These are phyloP conservation scores for Piscicola geometra DNA, from an alignment of 2,888 invertebrate genomes.

Conservation along the genomic window DNA sequence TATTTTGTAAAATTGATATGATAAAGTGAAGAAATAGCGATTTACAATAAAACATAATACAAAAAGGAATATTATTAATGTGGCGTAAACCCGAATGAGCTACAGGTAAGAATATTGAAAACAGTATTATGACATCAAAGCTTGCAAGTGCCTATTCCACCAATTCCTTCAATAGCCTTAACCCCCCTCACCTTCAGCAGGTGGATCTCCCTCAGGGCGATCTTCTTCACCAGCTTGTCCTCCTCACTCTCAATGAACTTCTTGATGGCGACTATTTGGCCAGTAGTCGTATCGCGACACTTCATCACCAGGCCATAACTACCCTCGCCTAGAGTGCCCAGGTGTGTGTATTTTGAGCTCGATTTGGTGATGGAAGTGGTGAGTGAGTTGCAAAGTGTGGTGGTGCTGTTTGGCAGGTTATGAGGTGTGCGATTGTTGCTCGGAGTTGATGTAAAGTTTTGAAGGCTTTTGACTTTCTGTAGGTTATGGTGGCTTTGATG, in stretches of 20 bases:
- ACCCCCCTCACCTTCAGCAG: slow-evolving; percentile 83
- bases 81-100: neutral
- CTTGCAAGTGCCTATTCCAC: neutral
- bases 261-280: slow-evolving; percentile 82
- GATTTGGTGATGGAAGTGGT: neutral
- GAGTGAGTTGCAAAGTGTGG: neutral
- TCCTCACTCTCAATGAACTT: slow-evolving; percentile 89
- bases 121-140: too few relatives aligned
- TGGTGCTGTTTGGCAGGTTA: neutral
- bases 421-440: neutral
- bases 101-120: too few relatives aligned
- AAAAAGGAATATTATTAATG: neutral
- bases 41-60: too few relatives aligned
- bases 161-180: neutral
- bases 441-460: too few relatives aligned
- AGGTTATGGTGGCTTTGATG: too few relatives aligned
- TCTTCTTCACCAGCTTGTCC: slow-evolving; percentile 78
- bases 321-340: slow-evolving; percentile 79
- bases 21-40: too few relatives aligned
- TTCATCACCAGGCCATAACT: slow-evolving; percentile 69
- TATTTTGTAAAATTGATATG: too few relatives aligned
- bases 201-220: slow-evolving; percentile 86
- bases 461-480: too few relatives aligned
- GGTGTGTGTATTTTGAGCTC: slow-evolving; percentile 76
- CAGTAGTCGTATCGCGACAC: slow-evolving; percentile 66